These are phyloP conservation scores for Hirtodrosophila trivittata DNA, from an alignment of 2,888 invertebrate genomes.

Conservation along the genomic window DNA sequence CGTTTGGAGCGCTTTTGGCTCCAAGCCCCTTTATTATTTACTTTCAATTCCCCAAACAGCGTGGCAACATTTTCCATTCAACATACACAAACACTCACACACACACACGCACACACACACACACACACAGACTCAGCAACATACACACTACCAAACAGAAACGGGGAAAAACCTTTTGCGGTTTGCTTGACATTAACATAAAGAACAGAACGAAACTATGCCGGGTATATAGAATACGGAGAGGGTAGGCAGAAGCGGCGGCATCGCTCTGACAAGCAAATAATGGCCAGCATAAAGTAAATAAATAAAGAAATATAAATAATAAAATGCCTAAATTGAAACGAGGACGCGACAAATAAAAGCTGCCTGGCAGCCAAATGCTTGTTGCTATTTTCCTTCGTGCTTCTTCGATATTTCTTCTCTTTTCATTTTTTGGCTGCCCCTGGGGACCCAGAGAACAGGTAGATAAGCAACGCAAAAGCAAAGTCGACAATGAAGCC, in stretches of 20 bases:
- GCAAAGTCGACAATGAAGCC: slow-evolving; percentile 41
- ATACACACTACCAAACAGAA: not conserved
- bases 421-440: slow-evolving; percentile 6
- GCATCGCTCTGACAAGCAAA: slow-evolving; percentile 21
- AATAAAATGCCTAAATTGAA: slow-evolving; percentile 65
- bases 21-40: slow-evolving; percentile 58
- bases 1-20: slow-evolving; percentile 6
- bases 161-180: slow-evolving; percentile 58
- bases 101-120: slow-evolving; percentile 2
- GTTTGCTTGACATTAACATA: slow-evolving; percentile 68
- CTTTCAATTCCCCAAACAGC: slow-evolving; percentile 72
- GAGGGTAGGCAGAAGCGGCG: not conserved
- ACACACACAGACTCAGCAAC: not conserved
- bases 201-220: slow-evolving; percentile 44
- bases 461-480: slow-evolving; percentile 40
- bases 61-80: slow-evolving; percentile 57
- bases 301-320: slow-evolving; percentile 63
- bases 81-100: slow-evolving; percentile 21
- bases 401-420: slow-evolving; percentile 10
- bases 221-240: slow-evolving; percentile 1
- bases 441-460: slow-evolving; percentile 47
- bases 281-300: slow-evolving; percentile 45
- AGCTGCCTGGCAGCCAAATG: slow-evolving; percentile 37
- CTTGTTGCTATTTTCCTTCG: slow-evolving; percentile 61
- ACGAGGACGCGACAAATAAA: slow-evolving; percentile 45